A percentile compares a stretch with the other conserved stretches of the same genome.
These are phyloP conservation scores for Dastarcus helophoroides DNA, from an alignment of 2,888 invertebrate genomes.

Conservation along the genomic window DNA sequence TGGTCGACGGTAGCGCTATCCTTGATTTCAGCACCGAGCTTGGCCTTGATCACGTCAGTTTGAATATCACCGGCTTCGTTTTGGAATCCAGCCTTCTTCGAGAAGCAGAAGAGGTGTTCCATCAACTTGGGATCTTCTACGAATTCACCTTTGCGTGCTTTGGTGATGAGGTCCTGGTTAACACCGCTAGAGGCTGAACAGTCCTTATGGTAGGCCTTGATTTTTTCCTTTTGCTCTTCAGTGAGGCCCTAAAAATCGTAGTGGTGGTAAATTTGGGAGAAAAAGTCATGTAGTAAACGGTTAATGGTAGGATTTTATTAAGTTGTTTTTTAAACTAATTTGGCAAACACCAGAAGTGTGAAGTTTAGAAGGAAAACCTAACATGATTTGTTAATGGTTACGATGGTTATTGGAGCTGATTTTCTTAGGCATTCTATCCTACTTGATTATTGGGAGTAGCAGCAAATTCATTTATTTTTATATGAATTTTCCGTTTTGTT, in stretches of 20 bases:
- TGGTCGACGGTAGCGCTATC: constrained; percentile 1
- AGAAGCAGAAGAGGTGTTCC: constrained; percentile 40
- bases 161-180: constrained; percentile 18
- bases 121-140: constrained; percentile 34
- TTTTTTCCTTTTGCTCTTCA: constrained; percentile 13
- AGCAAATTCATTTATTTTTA: too few species aligned
- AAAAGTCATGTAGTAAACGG: too few species aligned
- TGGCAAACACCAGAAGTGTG: too few species aligned
- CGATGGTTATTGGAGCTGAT: too few species aligned
- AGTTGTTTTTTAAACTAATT: too few species aligned
- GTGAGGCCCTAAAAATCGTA: constrained; percentile 3
- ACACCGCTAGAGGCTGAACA: constrained; percentile 29
- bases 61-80: constrained; percentile 28
- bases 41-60: constrained; percentile 33
- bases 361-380: too few species aligned
- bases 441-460: too few species aligned
- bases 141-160: constrained; percentile 3
- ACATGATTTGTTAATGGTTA: too few species aligned
- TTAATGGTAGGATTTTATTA: too few species aligned
- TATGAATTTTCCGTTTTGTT: too few species aligned
- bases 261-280: too few species aligned
- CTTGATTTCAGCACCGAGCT: constrained; percentile 14
- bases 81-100: constrained; percentile 38
- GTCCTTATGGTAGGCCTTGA: constrained; percentile 13
- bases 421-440: too few species aligned